Percentiles rank a stretch among this genome's conserved stretches.
Conservation (phyloP, 2,797 vertebrate genomes). For the Graptemys geographica region DNA sequence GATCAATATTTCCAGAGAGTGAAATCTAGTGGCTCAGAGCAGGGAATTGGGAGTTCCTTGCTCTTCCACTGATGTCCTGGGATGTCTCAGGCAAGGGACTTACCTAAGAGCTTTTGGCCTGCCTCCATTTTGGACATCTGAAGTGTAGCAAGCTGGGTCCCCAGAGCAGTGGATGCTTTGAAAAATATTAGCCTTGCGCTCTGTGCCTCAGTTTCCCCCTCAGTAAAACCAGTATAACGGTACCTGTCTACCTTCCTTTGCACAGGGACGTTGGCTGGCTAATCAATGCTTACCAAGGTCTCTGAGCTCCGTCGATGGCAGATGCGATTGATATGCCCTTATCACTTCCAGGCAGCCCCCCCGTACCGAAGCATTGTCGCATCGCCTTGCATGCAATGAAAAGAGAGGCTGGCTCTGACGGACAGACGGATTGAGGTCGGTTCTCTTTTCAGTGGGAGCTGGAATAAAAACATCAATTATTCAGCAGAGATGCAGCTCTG, state of each 20-base stretch:
- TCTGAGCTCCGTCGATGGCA: neutral
- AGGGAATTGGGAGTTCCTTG: neutral
- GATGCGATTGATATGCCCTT: accelerated
- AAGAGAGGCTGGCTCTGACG: neutral
- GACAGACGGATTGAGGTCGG: neutral
- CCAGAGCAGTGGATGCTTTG: neutral
- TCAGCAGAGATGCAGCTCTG: neutral
- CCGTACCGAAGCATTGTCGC: neutral
- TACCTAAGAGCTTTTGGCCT: no score
- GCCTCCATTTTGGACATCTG: neutral
- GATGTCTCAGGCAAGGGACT: no score
- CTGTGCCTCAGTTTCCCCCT: neutral
- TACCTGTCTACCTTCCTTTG: neutral
- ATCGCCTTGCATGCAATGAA: neutral
- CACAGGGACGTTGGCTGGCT: neutral
- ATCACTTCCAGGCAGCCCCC: neutral
- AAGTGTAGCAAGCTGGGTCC: neutral
- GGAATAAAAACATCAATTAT: neutral
- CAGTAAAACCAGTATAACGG: no score
- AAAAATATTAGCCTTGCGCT: neutral
- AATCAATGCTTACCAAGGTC: neutral
- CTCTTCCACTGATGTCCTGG: neutral
- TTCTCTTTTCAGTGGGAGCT: neutral
- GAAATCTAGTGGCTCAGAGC: neutral
- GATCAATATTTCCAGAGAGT: neutral